Conservation (phyloP, 1,140 invertebrate species). For the Onthophagus taurus region DNA sequence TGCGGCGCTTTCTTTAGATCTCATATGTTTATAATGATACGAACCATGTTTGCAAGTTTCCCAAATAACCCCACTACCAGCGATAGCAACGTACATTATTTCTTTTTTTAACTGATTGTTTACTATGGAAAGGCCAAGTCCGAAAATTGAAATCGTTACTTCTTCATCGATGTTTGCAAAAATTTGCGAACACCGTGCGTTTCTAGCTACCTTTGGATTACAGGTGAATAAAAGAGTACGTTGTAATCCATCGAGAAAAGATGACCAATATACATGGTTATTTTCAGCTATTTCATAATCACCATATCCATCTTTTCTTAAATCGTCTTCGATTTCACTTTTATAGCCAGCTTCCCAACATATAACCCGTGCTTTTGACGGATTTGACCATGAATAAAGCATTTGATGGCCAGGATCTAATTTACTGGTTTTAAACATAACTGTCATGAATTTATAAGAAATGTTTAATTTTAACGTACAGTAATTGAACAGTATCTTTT, state of each 20-base stretch:
- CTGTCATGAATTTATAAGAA: background rate
- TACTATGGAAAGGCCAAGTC: constrained; percentile 86
- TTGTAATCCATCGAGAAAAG: constrained; percentile 90
- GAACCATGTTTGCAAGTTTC: constrained; percentile 62
- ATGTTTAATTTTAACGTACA: constrained; percentile 34
- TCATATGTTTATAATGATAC: constrained; percentile 67
- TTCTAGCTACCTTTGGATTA: constrained; percentile 60
- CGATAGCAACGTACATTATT: constrained; percentile 83
- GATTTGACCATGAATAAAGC: constrained; percentile 67
- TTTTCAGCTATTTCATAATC: constrained; percentile 35
- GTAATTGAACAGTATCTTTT: constrained; percentile 56
- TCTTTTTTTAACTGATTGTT: constrained; percentile 75
- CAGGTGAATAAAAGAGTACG: constrained; percentile 82
- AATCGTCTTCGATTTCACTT: constrained; percentile 56
- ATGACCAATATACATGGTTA: constrained; percentile 45
- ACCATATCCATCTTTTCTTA: constrained; percentile 55
- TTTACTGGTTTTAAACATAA: constrained; percentile 34
- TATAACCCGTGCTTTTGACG: constrained; percentile 52
- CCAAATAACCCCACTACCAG: constrained; percentile 66
- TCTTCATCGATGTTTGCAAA: constrained; percentile 62
- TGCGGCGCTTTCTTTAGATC: constrained; percentile 46
- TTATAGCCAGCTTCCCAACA: constrained; percentile 55
- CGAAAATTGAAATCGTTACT: constrained; percentile 72
- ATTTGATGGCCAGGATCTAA: constrained; percentile 47
- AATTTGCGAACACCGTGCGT: constrained; percentile 65